Evolutionary conservation across 2,888 invertebrate species (phyloP), one percentile per base, ranked within the genome.

Genomic region (Melieria crassipennis): DNA sequence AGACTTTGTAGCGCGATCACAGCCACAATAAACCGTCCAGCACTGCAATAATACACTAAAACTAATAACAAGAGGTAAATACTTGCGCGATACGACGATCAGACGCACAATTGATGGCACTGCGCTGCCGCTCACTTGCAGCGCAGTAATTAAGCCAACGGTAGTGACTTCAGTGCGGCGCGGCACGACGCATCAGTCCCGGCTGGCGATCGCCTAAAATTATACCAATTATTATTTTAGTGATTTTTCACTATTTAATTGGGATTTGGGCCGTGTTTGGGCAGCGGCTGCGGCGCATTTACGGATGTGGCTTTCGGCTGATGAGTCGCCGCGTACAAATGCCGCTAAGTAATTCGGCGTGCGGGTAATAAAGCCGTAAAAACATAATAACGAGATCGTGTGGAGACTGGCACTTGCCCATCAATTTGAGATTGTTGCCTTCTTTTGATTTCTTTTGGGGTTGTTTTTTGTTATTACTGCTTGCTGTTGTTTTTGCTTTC

Each of bases 231-330:
- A 71, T 71, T 68, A 69, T 60, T 73, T 73, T 66, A 69, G 66
- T 73, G 71, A 73, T 73, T 73, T 71, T 73, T 71, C 61, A 73
- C 71, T 66, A 73, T 73, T 71, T 73, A 73, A 73, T 74, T 74
- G 69, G 60, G 43, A 52, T 63, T 61, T 65, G 30, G 30, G 30
- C 30, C 30, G 30, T 30, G 30, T 30, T 30, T 30, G 30, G 30
- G 30, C 30, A 30, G 30, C 30, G 30, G 30, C 30, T 30, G 30
- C 30, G 30, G 30, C 30, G 30, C 30, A 30, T 30, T 30, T 30
- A 30, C 30, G 30, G 30, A 30, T 30, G 30, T 30, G 30, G 30
- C 30, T 30, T 30, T 30, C 2, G 30, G 3, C 30, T 30, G 30
- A 30, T 30, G 30, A 30, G 30, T 2, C 30, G 30, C 11, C 9